Conservation (phyloP, 2,113 vertebrate species). For the Monopterus albus region DNA sequence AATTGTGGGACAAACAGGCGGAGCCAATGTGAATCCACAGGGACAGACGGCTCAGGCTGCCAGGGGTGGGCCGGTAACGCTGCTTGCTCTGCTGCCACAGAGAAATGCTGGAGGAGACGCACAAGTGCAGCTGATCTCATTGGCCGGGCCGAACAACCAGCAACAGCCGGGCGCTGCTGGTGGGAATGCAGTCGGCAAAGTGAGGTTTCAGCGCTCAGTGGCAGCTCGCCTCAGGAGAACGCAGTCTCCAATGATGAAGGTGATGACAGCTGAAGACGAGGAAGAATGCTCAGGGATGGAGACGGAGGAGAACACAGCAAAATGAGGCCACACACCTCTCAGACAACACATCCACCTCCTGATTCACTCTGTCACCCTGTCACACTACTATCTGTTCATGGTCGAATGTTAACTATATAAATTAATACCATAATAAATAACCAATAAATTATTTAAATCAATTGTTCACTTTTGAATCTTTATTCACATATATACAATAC, state of each 20-base stretch:
- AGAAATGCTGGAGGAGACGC: constrained; percentile 33
- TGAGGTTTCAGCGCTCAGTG: constrained; percentile 64
- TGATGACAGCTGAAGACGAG: constrained; percentile 49
- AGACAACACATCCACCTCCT: background rate
- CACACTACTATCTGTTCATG: background rate
- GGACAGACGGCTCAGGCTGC: constrained; percentile 41
- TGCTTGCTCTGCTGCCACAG: constrained; percentile 64
- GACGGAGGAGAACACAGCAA: constrained; percentile 21
- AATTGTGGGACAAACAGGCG: constrained; percentile 50
- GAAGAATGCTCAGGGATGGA: constrained; percentile 72
- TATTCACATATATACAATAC: background rate
- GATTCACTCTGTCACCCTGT: constrained; percentile 20
- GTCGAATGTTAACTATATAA: constrained; percentile 6
- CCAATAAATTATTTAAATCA: constrained; percentile 57
- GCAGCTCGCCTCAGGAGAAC: constrained; percentile 53
- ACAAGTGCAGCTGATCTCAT: constrained; percentile 64
- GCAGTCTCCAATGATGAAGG: constrained; percentile 15
- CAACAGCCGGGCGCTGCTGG: constrained; percentile 33
- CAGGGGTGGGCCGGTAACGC: constrained; percentile 43
- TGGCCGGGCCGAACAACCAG: constrained; percentile 46
- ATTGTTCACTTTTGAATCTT: background rate
- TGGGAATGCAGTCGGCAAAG: constrained; percentile 9
- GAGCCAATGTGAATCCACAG: constrained; percentile 48
- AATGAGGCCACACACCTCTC: constrained; percentile 23
- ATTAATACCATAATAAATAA: constrained; percentile 26